Evolutionary conservation across 2,797 vertebrate species (phyloP).

Genomic region (Borostomias antarcticus): DNA sequence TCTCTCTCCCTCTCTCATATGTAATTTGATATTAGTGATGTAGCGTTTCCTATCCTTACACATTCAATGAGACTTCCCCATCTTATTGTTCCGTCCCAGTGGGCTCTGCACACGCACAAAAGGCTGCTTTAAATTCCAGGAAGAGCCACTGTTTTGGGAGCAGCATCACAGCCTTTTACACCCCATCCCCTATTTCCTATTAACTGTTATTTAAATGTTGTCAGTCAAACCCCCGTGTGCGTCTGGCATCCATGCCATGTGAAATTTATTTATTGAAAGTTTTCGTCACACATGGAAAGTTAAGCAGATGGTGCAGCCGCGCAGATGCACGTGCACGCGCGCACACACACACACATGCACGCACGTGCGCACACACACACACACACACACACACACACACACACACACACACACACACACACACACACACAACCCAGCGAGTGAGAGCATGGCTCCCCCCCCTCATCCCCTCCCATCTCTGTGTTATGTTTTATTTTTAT

Average conservation of each 20-base stretch:
- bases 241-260: conserved; percentile 73
- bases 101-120: conserved; percentile 15
- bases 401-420: conserved; percentile 22
- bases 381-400: conserved; percentile 29
- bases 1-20: too few species aligned
- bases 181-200: conserved; percentile 59
- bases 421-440: conserved; percentile 35
- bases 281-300: conserved; percentile 91
- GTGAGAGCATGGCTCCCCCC: conserved; percentile 17
- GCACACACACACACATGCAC: conserved; percentile 28
- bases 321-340: conserved; percentile 41
- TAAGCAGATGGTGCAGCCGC: conserved; percentile 85
- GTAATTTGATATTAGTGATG: conserved; percentile 25
- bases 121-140: conserved; percentile 49
- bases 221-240: conserved; percentile 76
- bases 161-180: conserved; percentile 43
- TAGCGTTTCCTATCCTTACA: neutral
- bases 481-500: conserved; percentile 82
- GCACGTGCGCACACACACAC: conserved; percentile 9
- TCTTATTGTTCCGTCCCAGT: neutral
- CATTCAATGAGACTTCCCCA: neutral
- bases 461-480: conserved; percentile 46
- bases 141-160: conserved; percentile 46
- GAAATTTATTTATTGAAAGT: conserved; percentile 87
- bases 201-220: conserved; percentile 80